Evolutionary conservation across 2,113 vertebrate genomes (phyloP).

Genomic region (Oncorhynchus mykiss): DNA sequence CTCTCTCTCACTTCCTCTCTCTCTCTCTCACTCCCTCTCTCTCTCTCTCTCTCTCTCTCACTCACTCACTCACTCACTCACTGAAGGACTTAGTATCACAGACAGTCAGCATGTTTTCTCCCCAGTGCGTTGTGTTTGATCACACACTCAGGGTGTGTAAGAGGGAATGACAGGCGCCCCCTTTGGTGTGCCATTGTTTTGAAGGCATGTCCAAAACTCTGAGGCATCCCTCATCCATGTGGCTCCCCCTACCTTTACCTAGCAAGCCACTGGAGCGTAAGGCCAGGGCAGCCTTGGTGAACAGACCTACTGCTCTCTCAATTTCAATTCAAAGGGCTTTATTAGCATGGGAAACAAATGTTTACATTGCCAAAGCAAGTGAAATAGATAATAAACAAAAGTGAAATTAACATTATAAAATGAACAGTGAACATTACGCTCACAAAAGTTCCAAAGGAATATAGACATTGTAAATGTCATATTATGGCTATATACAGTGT

Average conservation of each 20-base stretch:
- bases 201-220: constrained; percentile 34
- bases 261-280: constrained; percentile 19
- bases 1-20: neutral
- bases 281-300: neutral
- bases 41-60: neutral
- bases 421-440: too few species aligned
- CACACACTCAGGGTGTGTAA: neutral
- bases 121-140: constrained; percentile 27
- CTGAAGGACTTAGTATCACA: constrained; percentile 31
- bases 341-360: too few species aligned
- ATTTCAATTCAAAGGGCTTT: too few species aligned
- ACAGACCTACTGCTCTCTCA: too few species aligned
- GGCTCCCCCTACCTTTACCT: neutral
- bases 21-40: constrained; percentile 1
- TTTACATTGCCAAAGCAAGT: too few species aligned
- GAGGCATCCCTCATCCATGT: neutral
- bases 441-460: too few species aligned
- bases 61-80: neutral
- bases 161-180: constrained; percentile 6
- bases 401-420: too few species aligned
- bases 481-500: too few species aligned
- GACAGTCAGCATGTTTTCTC: constrained; percentile 9
- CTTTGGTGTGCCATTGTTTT: constrained; percentile 36
- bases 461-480: too few species aligned
- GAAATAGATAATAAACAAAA: too few species aligned